Conservation (phyloP, 2,888 invertebrate species). For the Myathropa florea region DNA sequence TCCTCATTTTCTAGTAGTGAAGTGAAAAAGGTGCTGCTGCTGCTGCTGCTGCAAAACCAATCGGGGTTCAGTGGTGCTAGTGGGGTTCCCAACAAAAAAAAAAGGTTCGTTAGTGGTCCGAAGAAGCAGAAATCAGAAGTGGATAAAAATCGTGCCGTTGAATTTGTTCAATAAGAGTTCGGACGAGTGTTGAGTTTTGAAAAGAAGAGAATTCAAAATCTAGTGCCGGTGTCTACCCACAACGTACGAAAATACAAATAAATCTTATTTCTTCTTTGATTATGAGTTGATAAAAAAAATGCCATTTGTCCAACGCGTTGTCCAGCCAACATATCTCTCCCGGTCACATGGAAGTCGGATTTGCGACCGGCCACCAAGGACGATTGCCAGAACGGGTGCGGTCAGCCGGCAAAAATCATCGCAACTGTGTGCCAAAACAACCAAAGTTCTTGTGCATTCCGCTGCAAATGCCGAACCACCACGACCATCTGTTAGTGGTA, state of each 20-base stretch:
- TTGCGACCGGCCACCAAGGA: constrained; percentile 49
- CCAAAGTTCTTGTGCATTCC: constrained; percentile 57
- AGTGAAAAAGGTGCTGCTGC: constrained; percentile 66
- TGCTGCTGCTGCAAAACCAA: constrained; percentile 46
- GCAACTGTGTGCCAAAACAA: constrained; percentile 54
- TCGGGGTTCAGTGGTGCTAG: constrained; percentile 44
- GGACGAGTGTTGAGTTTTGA: background rate
- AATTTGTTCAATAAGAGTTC: constrained; percentile 4
- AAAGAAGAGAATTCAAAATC: background rate
- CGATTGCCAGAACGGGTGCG: constrained; percentile 53
- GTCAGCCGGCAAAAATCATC: constrained; percentile 46
- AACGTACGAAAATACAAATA: background rate
- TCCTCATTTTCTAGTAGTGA: constrained; percentile 57
- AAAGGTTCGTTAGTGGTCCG: constrained; percentile 46
- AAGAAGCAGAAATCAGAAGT: constrained; percentile 24
- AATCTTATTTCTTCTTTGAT: background rate
- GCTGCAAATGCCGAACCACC: constrained; percentile 45
- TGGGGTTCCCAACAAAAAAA: constrained; percentile 33
- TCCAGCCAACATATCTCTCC: constrained; percentile 91
- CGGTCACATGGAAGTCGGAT: constrained; percentile 77
- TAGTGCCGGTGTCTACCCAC: constrained; percentile 1
- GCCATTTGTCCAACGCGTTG: constrained; percentile 93
- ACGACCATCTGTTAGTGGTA: constrained; percentile 51
- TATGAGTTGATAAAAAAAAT: constrained; percentile 81
- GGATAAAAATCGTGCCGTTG: constrained; percentile 34